Base-by-base conservation (phyloP, 2,113 vertebrate species). In the Sceloporus undulatus region DNA sequence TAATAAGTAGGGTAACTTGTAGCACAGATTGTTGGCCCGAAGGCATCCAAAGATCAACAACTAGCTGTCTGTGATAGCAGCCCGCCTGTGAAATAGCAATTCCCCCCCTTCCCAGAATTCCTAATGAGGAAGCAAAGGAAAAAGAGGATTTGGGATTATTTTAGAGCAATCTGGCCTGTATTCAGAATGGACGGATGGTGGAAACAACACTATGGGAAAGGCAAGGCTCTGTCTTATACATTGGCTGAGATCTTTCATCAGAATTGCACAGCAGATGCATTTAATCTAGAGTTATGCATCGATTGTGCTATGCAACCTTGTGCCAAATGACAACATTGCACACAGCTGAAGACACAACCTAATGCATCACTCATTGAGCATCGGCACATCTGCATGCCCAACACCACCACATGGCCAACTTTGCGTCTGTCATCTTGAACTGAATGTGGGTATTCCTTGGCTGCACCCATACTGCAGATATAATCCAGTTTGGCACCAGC, bases 21-120 rank as follows among this genome's bases (percentile, higher is more conserved):
- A 96, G 93, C 94, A 94, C 96, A 97, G 96, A 97, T 96, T 96
- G 96, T 94, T 95, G 95, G 97, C 96, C 95, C 92, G 92, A 89
- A 95, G 96, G 95, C 96, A 96, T 95, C 93, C 93, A 87, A 90
- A 96, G 97, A 97, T 97, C 97, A 97, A 96, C 96, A 95, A 87
- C 92, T 90, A 91, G 85, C 92, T 95, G 94, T 93, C 93, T 96
- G 94, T 97, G 96, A 97, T 96, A 70, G 73, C 94, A 89, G 91
- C 76, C 92, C 91, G 90, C 92, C 88, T 93, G 94, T 93, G 95
- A 96, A 94, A 93, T 68, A 75, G 19, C 65, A 91, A 76, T 87
- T 94, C 23, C 91, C 90, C 89, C 94, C 80, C 89, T 91, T 88
- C 94, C 80, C 89, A 92, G 96, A 95, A 94, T 95, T 92, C 87